Conservation (phyloP, 2,797 vertebrate genomes). For the Gobionotothen gibberifrons region DNA sequence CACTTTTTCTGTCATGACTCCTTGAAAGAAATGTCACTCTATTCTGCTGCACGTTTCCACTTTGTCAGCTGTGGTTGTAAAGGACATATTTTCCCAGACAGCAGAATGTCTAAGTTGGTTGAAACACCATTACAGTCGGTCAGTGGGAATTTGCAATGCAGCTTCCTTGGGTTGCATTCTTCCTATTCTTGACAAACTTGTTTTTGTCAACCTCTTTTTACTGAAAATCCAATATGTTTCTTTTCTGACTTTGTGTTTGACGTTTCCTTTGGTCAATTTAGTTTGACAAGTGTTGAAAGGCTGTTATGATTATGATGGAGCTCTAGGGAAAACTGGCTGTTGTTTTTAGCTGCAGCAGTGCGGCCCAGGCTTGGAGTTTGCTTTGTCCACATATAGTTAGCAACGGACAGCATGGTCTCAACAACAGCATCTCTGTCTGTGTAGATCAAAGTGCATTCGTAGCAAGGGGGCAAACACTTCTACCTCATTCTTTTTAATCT, state of each 20-base stretch:
- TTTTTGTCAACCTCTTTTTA: constrained; percentile 33
- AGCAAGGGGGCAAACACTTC: constrained; percentile 47
- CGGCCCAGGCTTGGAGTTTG: constrained; percentile 37
- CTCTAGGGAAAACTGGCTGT: constrained; percentile 54
- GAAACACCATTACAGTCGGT: constrained; percentile 37
- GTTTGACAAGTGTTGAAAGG: constrained; percentile 58
- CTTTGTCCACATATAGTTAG: constrained; percentile 45
- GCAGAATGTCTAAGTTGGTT: constrained; percentile 28
- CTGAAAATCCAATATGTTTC: constrained; percentile 36
- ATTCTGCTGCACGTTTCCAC: constrained; percentile 1
- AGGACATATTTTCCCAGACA: constrained; percentile 30
- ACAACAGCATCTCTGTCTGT: constrained; percentile 49
- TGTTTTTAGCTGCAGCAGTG: constrained; percentile 38
- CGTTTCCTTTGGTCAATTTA: constrained; percentile 46
- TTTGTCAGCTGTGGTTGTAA: constrained; percentile 14
- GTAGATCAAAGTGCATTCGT: constrained; percentile 65
- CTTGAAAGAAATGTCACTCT: not conserved
- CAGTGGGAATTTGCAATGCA: constrained; percentile 40
- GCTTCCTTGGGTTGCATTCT: constrained; percentile 14
- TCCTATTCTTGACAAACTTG: constrained; percentile 15
- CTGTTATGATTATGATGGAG: constrained; percentile 40
- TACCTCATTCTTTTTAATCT: constrained; percentile 60
- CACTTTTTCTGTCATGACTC: not conserved
- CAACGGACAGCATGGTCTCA: constrained; percentile 34
- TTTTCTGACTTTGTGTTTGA: constrained; percentile 41